Conservation (phyloP, 2,888 invertebrate species). For the Ectemnius lituratus region DNA sequence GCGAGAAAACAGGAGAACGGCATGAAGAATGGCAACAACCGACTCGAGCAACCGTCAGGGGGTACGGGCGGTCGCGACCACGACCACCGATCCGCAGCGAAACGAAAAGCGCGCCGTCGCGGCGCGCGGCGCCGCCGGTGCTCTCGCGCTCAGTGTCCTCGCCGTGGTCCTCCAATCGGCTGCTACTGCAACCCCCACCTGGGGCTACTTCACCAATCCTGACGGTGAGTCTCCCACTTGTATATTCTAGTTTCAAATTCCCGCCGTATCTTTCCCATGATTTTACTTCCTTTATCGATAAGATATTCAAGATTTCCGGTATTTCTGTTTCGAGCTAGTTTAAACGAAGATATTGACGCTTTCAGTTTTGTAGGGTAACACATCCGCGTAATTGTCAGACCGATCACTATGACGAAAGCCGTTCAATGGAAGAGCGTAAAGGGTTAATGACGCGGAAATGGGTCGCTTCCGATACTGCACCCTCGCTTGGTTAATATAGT, state of each 20-base stretch:
- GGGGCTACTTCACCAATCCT: conserved; percentile 91
- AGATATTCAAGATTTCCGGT: no score
- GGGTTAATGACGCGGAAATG: conserved; percentile 2
- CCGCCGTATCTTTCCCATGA: conserved; percentile 17
- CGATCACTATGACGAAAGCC: background rate
- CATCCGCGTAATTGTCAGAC: no score
- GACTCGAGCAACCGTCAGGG: conserved; percentile 73
- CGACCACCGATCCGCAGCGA: conserved; percentile 70
- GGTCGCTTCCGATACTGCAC: conserved; percentile 7
- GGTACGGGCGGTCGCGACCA: conserved; percentile 71
- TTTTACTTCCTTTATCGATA: conserved; percentile 14
- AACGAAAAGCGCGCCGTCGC: conserved; percentile 73
- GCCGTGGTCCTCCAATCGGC: conserved; percentile 88
- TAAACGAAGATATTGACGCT: no score
- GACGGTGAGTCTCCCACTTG: conserved; percentile 79
- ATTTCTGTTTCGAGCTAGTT: no score
- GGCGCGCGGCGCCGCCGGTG: conserved; percentile 76
- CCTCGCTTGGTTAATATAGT: background rate
- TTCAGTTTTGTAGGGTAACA: no score
- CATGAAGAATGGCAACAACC: conserved; percentile 77
- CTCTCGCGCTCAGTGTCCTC: conserved; percentile 71
- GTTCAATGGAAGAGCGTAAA: background rate
- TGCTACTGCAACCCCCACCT: conserved; percentile 90
- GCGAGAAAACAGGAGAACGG: conserved; percentile 59
- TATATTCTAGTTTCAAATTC: conserved; percentile 28